Conservation (phyloP, 1,140 invertebrate genomes). For the Tribolium castaneum region DNA sequence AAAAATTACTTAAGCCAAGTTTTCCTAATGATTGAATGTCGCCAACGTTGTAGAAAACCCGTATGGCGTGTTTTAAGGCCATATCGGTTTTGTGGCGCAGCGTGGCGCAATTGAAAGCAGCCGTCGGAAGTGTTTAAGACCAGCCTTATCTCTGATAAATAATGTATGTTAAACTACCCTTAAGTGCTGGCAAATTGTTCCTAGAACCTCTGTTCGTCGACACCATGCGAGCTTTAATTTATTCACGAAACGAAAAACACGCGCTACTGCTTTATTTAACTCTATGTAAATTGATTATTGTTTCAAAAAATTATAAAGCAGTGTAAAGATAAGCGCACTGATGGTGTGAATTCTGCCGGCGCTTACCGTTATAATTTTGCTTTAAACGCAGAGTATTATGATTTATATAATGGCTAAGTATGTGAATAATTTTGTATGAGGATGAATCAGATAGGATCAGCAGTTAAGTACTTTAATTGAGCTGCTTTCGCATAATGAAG, state of each 20-base stretch:
- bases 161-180: slow-evolving; percentile 64
- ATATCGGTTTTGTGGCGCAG: slow-evolving; percentile 40
- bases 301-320: not conserved
- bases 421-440: not conserved
- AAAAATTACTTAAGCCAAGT: not conserved
- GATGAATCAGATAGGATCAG: not conserved
- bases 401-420: not conserved
- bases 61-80: slow-evolving; percentile 44
- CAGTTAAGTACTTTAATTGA: not conserved
- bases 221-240: slow-evolving; percentile 55
- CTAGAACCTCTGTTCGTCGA: slow-evolving; percentile 55
- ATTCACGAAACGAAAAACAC: slow-evolving; percentile 43
- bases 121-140: slow-evolving; percentile 62
- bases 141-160: slow-evolving; percentile 60
- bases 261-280: not conserved
- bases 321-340: not conserved
- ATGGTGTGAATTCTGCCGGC: not conserved
- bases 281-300: not conserved
- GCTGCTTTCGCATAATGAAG: not conserved
- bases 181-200: slow-evolving; percentile 63
- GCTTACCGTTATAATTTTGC: not conserved
- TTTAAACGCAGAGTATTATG: not conserved
- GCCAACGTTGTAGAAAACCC: not conserved
- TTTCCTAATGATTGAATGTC: slow-evolving; percentile 27
- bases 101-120: slow-evolving; percentile 61